Percentiles rank a stretch among this genome's conserved stretches.
phyloP scores from a whole-genome alignment of 2,888 invertebrate genomes.

The Standfussiana lucernea region DNA sequence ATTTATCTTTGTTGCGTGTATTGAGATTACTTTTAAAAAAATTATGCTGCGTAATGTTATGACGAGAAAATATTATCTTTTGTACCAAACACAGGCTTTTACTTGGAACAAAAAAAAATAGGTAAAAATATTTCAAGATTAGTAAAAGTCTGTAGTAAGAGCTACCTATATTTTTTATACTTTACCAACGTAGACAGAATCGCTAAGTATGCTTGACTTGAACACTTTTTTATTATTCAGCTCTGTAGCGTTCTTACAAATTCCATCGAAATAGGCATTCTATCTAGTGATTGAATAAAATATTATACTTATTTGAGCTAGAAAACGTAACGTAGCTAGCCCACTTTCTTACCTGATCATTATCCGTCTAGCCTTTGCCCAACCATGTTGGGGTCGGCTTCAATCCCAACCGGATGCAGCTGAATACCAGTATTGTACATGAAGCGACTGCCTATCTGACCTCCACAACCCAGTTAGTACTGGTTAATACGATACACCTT shows the following conservation, averaged over 20 bases:
- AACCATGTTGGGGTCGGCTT: too few relatives aligned
- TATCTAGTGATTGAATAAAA: constrained; percentile 4
- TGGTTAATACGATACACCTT: too few relatives aligned
- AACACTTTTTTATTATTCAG: background rate
- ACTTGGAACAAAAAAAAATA: constrained; percentile 4
- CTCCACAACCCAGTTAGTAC: too few relatives aligned
- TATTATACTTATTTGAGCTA: background rate
- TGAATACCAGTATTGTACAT: too few relatives aligned
- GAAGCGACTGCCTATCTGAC: too few relatives aligned
- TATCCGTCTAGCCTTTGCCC: background rate
- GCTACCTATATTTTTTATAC: constrained; percentile 5
- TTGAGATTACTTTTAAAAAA: constrained; percentile 29
- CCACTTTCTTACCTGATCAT: background rate
- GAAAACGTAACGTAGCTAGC: background rate
- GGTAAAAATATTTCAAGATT: constrained; percentile 14
- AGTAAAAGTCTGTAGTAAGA: background rate
- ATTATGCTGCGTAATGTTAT: constrained; percentile 45
- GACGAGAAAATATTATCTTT: background rate
- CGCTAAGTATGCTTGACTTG: background rate
- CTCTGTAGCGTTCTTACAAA: background rate
- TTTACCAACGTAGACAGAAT: background rate
- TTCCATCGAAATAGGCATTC: background rate
- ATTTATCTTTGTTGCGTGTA: constrained; percentile 28
- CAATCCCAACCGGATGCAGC: too few relatives aligned
- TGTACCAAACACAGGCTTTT: constrained; percentile 26